Conservation (phyloP, 2,888 invertebrate genomes). For the Campoletis raptor region DNA sequence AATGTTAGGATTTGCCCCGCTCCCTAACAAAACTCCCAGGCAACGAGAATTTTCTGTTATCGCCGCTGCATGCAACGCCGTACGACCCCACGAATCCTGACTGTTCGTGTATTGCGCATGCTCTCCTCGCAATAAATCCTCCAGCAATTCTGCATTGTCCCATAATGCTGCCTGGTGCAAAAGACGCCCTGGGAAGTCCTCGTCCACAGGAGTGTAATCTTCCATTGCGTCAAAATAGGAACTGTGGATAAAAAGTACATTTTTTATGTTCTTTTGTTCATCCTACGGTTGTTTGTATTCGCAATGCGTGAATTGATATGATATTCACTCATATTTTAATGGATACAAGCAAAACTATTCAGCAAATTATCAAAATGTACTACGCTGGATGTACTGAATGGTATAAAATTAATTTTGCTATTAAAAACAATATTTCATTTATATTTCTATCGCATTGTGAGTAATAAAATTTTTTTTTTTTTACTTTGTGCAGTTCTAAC, state of each 20-base stretch:
- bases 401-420: not conserved
- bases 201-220: constrained; percentile 92
- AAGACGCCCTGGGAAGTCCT: constrained; percentile 91
- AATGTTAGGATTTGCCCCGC: constrained; percentile 90
- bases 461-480: not conserved
- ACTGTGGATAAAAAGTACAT: not conserved
- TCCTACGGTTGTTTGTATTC: not conserved
- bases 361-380: not conserved
- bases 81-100: constrained; percentile 91
- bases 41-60: constrained; percentile 92
- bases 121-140: constrained; percentile 91
- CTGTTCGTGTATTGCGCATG: constrained; percentile 88
- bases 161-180: constrained; percentile 94
- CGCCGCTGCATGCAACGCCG: constrained; percentile 93
- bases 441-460: not conserved
- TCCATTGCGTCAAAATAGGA: constrained; percentile 83
- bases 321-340: not conserved
- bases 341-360: not conserved
- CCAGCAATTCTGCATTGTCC: constrained; percentile 95
- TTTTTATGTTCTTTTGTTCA: not conserved
- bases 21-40: constrained; percentile 89
- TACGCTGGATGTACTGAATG: not conserved
- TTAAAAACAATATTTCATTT: not conserved
- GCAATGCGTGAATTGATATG: not conserved
- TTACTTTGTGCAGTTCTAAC: not conserved